A percentile compares a stretch with the other conserved stretches of the same genome.
Conservation (phyloP, 1,140 invertebrate species). For the Sinonovacula constricta region DNA sequence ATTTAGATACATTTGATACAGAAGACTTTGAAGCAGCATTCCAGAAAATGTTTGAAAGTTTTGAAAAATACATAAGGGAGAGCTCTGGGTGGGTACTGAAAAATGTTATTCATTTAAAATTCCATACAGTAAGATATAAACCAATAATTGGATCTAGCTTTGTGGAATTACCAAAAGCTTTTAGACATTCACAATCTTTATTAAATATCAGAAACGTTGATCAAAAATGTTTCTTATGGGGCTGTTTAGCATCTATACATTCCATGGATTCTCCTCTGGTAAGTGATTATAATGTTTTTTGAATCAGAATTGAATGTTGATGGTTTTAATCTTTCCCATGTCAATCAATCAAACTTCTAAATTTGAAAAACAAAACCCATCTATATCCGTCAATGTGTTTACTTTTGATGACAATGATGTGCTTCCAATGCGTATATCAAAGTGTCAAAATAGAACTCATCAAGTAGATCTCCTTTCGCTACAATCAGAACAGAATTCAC, state of each 20-base stretch:
- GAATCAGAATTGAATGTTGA: constrained; percentile 45
- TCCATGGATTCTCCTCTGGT: constrained; percentile 24
- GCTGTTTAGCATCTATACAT: constrained; percentile 44
- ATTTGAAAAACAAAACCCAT: constrained; percentile 43
- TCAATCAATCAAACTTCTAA: constrained; percentile 24
- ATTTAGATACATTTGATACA: no score
- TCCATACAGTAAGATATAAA: no score
- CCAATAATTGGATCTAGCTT: no score
- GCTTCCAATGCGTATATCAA: constrained; percentile 19
- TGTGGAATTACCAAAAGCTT: no score
- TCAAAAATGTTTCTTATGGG: constrained; percentile 52
- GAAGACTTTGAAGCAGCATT: constrained; percentile 14
- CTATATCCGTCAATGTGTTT: constrained; percentile 39
- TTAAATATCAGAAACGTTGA: no score
- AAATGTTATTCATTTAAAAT: no score
- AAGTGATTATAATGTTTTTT: constrained; percentile 33
- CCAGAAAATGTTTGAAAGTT: no score
- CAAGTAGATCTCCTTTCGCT: constrained; percentile 34
- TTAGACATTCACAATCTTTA: no score
- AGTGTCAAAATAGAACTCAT: neutral
- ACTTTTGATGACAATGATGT: constrained; percentile 17
- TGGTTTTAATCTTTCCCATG: constrained; percentile 22
- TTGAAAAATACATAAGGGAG: constrained; percentile 27
- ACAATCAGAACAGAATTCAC: constrained; percentile 23
- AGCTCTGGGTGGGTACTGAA: constrained; percentile 26